Percentiles rank a stretch among this genome's conserved stretches.
Evolutionary conservation across 2,797 vertebrate species (phyloP).

Genomic region (Varecia variegata): DNA sequence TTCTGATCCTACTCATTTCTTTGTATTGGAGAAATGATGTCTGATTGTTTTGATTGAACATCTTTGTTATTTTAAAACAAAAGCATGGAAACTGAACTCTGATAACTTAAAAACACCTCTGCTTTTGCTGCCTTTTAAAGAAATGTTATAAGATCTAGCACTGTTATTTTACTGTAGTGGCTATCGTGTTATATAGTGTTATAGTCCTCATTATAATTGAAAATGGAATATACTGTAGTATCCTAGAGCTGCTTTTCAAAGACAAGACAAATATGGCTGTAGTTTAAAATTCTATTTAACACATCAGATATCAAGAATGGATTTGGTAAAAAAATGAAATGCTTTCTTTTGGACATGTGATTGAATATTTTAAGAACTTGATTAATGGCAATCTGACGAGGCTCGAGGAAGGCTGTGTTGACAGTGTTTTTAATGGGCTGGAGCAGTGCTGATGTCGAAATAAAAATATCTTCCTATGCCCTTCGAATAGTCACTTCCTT

Average conservation of each 20-base stretch:
- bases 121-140: slow-evolving; percentile 73
- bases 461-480: slow-evolving; percentile 78
- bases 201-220: slow-evolving; percentile 48
- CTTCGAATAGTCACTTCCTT: slow-evolving; percentile 49
- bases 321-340: slow-evolving; percentile 76
- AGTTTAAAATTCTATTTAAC: slow-evolving; percentile 45
- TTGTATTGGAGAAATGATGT: slow-evolving; percentile 13
- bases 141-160: slow-evolving; percentile 57
- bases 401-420: slow-evolving; percentile 76
- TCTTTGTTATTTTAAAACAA: slow-evolving; percentile 28
- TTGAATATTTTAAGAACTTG: slow-evolving; percentile 69
- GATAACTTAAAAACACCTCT: not conserved
- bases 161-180: slow-evolving; percentile 64
- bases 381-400: slow-evolving; percentile 67
- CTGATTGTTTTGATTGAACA: slow-evolving; percentile 18
- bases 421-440: slow-evolving; percentile 69
- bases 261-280: slow-evolving; percentile 48
- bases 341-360: slow-evolving; percentile 78
- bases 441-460: slow-evolving; percentile 75
- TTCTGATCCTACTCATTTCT: not conserved
- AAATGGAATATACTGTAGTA: slow-evolving; percentile 50
- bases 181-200: slow-evolving; percentile 49
- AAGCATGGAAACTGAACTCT: slow-evolving; percentile 32
- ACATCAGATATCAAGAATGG: slow-evolving; percentile 61
- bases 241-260: slow-evolving; percentile 54